phyloP scores from a whole-genome alignment of 2,888 invertebrate species.

The Brachylomia viminalis region DNA sequence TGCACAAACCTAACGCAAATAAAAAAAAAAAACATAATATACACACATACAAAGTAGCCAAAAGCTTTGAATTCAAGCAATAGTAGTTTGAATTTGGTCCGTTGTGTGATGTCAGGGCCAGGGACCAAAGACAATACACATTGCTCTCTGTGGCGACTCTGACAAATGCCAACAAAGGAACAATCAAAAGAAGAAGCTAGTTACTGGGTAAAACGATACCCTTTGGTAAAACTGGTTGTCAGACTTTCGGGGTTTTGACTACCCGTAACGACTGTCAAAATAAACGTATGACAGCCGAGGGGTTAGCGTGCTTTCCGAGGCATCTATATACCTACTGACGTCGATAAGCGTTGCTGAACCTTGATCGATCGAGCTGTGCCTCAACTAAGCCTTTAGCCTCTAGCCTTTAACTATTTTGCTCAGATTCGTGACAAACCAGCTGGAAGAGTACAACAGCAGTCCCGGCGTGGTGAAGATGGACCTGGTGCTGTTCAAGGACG shows the following conservation, averaged over 20 bases:
- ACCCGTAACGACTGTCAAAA: neutral
- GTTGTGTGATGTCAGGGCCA: too few relatives aligned
- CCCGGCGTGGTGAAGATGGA: slow-evolving; percentile 95
- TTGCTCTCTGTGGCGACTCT: too few relatives aligned
- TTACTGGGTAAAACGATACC: neutral
- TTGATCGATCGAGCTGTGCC: neutral
- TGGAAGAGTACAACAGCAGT: slow-evolving; percentile 95
- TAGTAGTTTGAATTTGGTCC: too few relatives aligned
- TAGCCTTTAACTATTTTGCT: neutral
- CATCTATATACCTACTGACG: neutral
- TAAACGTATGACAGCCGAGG: neutral
- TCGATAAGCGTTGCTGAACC: neutral
- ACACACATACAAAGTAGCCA: too few relatives aligned
- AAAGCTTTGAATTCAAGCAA: too few relatives aligned
- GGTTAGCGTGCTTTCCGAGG: neutral
- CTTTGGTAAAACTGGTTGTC: neutral
- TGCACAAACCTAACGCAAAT: too few relatives aligned
- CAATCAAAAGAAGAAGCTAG: too few relatives aligned
- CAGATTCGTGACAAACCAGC: slow-evolving; percentile 89
- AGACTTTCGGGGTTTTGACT: neutral
- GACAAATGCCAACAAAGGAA: too few relatives aligned
- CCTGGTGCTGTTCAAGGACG: slow-evolving; percentile 96
- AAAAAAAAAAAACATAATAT: too few relatives aligned
- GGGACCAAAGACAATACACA: too few relatives aligned
- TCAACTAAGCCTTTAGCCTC: neutral